Evolutionary conservation across 1,140 invertebrate genomes (phyloP).

Genomic region (Rhysida immarginata): DNA sequence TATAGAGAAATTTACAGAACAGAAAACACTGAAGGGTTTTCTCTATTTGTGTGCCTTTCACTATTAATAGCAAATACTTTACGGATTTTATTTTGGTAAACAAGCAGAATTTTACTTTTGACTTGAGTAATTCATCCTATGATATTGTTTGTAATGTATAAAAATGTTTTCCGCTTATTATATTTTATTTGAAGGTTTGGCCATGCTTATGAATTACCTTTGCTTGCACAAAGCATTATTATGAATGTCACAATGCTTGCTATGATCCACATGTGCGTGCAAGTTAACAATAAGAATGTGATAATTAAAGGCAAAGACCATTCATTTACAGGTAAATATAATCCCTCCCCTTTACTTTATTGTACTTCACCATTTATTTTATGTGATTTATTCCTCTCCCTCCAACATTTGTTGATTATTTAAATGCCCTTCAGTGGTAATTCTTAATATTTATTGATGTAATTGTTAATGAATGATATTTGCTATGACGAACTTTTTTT

Average conservation of each 20-base stretch:
- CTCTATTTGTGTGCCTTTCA: conserved; percentile 86
- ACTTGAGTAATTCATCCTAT: too few relatives aligned
- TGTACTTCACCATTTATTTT: too few relatives aligned
- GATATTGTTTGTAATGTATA: too few relatives aligned
- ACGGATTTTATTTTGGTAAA: conserved; percentile 97
- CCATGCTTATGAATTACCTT: conserved; percentile 82
- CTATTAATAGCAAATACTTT: conserved; percentile 89
- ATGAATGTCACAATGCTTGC: conserved; percentile 94
- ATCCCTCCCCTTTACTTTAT: too few relatives aligned
- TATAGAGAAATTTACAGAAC: conserved; percentile 80
- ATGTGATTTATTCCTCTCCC: too few relatives aligned
- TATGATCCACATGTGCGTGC: conserved; percentile 88
- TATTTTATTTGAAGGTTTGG: conserved; percentile 70
- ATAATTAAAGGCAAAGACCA: conserved; percentile 55
- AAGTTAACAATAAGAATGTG: conserved; percentile 66
- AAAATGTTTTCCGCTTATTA: conserved; percentile 3
- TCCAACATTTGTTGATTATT: too few relatives aligned
- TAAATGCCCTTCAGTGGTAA: too few relatives aligned
- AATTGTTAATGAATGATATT: too few relatives aligned
- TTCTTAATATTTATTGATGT: too few relatives aligned
- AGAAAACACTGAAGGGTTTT: conserved; percentile 85
- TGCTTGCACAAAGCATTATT: conserved; percentile 89
- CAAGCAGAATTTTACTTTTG: too few relatives aligned
- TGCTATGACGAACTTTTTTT: too few relatives aligned
- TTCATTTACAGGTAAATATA: conserved; percentile 76